Conservation (phyloP, 2,888 invertebrate genomes). For the Galerucella pusilla region DNA sequence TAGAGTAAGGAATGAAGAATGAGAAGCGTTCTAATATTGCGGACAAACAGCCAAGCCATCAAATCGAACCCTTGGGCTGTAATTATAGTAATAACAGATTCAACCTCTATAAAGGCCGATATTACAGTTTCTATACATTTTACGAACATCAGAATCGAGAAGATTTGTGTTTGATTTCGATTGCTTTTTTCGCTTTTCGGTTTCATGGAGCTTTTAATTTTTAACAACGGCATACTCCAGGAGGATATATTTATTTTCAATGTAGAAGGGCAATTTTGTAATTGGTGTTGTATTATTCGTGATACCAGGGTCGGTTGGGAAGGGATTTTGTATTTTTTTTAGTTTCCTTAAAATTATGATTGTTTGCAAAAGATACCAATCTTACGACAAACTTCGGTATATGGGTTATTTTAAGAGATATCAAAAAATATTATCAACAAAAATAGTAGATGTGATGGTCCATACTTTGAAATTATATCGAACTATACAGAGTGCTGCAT, state of each 20-base stretch:
- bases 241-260: slow-evolving; percentile 17
- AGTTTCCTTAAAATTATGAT: no score
- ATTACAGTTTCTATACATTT: slow-evolving; percentile 60
- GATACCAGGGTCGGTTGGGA: background rate
- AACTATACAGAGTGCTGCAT: no score
- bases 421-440: no score
- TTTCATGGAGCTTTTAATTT: slow-evolving; percentile 30
- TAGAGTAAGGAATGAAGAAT: slow-evolving; percentile 32
- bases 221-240: slow-evolving; percentile 4
- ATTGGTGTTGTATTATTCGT: slow-evolving; percentile 6
- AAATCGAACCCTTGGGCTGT: slow-evolving; percentile 60
- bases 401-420: no score
- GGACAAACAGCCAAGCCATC: slow-evolving; percentile 60
- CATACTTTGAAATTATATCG: no score
- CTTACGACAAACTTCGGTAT: no score
- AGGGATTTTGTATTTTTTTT: no score
- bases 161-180: slow-evolving; percentile 48
- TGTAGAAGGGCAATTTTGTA: background rate
- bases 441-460: no score
- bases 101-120: slow-evolving; percentile 60
- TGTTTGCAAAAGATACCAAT: no score
- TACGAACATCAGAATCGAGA: slow-evolving; percentile 43
- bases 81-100: slow-evolving; percentile 65
- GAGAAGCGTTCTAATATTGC: slow-evolving; percentile 46
- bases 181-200: slow-evolving; percentile 26